phyloP scores from a whole-genome alignment of 2,113 vertebrate genomes.

The Saguinus midas region DNA sequence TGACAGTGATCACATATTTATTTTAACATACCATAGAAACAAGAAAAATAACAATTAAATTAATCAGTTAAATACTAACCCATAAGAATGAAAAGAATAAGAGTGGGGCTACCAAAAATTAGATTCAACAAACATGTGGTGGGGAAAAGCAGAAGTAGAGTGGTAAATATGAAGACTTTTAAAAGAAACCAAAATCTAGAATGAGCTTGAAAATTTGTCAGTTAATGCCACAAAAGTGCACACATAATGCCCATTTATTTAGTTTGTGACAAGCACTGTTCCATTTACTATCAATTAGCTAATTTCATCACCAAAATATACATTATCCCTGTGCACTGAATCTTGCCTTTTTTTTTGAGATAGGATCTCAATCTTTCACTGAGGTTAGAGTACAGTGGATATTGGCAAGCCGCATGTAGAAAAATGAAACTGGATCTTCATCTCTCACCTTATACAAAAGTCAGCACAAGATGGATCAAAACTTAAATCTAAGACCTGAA shows the following conservation, averaged over 20 bases:
- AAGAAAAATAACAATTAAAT: neutral
- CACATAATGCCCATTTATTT: neutral
- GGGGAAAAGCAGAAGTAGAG: neutral
- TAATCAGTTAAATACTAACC: neutral
- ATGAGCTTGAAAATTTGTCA: neutral
- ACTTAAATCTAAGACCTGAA: too few species aligned
- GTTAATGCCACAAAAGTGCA: neutral
- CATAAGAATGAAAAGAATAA: neutral
- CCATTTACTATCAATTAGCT: neutral
- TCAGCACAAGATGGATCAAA: too few species aligned
- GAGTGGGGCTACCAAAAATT: neutral
- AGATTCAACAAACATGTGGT: neutral
- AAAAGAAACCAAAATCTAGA: neutral
- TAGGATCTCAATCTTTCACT: too few species aligned
- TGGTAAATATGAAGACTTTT: neutral
- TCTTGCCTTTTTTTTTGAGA: neutral
- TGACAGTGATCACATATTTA: too few species aligned
- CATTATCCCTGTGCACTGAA: too few species aligned
- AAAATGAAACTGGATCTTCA: too few species aligned
- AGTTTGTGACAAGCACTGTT: neutral
- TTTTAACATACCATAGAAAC: neutral
- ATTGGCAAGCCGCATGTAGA: too few species aligned
- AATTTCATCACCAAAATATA: neutral
- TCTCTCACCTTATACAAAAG: too few species aligned
- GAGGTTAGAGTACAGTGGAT: too few species aligned